Evolutionary conservation across 2,113 vertebrate species (phyloP).

Genomic region (Microcebus lehilahytsara): DNA sequence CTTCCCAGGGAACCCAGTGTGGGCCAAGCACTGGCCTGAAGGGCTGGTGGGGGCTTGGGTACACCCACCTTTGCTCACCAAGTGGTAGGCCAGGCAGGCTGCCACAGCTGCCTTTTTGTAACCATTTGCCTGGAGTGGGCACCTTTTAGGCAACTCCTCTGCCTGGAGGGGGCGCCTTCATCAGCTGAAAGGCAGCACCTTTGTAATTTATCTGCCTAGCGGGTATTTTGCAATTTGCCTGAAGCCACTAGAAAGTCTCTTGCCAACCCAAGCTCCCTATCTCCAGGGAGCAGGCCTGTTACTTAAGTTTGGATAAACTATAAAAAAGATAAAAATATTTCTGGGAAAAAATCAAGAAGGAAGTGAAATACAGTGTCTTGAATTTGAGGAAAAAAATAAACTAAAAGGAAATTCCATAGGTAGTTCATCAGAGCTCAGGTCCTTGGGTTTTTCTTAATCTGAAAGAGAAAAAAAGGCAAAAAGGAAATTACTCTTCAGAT

Average conservation of each 20-base stretch:
- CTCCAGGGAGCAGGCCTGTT: constrained; percentile 7
- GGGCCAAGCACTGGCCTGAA: not conserved
- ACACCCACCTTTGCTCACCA: not conserved
- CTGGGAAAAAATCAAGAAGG: constrained; percentile 54
- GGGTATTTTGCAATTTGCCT: not conserved
- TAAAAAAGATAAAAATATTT: constrained; percentile 70
- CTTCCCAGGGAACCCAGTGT: not conserved
- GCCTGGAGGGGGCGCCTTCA: not conserved
- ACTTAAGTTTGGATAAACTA: constrained; percentile 49
- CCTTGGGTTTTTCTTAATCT: constrained; percentile 65
- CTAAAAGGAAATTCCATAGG: constrained; percentile 71
- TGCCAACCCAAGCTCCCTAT: constrained; percentile 27
- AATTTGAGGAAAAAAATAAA: constrained; percentile 70
- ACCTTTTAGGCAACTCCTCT: not conserved
- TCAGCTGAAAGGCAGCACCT: not conserved
- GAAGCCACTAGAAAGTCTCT: constrained; percentile 30
- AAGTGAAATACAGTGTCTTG: constrained; percentile 52
- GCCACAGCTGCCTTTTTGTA: not conserved
- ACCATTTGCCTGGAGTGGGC: not conserved
- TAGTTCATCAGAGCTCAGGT: constrained; percentile 50
- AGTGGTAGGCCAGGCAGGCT: not conserved
- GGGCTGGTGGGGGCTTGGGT: not conserved
- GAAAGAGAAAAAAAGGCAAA: constrained; percentile 36
- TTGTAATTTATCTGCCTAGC: not conserved
- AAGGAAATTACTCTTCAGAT: constrained; percentile 43